Base-by-base conservation (phyloP, 2,888 invertebrate species). In the Sicus ferrugineus region DNA sequence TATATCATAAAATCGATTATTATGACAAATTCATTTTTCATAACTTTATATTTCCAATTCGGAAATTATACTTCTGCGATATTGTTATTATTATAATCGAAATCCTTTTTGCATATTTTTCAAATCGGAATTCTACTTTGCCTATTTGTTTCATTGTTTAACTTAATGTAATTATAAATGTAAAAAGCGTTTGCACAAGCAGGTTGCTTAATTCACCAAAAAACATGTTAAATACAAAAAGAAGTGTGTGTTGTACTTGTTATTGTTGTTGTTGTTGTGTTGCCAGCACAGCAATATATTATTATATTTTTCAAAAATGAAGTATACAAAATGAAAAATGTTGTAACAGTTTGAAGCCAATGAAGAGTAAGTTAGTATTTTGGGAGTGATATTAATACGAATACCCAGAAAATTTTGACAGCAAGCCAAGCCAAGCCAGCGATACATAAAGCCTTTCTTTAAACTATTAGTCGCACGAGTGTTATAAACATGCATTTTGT, bases 361-460 rank as follows among this genome's bases (percentile, higher is more conserved):
- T 54, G 28, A 54, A 54, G 23, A 54, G 54, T 54, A 54, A 54
- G 54, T 54, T 54, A 54, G 54, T 54, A 54, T 28, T 28, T 52
- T 14, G 14, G 26, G 28, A 54, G 28, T 3, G 14, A 14, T 23
- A 23, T 21, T 23, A 54, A 26, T 23, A 21, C 14, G 7, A 54
- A 3, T 3, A 28, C 26, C 23, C 3, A 23, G 14, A 26, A 54
- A 54, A 26, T 1, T 34, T 14, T 14, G 50, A 21, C 11, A 54
- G 54, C 54, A 26, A 54, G 2, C 26, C 26, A 26, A 54, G 2
- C 26, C 26, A 23, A 21, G 54, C 28, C 26, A 23, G 28, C 26
- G 14, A 52, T 21, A 23, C 21, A 21, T 52, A 26, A 54, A 28
- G 54, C 54, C 56, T 34, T 28, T 26, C 31, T 64, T 48, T 38